Conservation (phyloP, 2,113 vertebrate genomes). For the Larimichthys polyactis region DNA sequence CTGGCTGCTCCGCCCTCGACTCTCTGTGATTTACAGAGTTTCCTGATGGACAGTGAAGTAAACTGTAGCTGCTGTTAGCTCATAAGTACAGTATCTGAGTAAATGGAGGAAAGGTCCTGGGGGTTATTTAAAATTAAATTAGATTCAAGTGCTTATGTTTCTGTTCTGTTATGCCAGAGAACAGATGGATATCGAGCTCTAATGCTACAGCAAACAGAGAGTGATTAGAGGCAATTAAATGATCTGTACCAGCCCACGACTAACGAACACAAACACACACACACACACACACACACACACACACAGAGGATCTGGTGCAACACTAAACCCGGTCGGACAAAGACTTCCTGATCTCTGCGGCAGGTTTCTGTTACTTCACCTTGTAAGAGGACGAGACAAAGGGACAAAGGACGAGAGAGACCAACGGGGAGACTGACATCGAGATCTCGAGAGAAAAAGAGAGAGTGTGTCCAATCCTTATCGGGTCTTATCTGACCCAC, state of each 20-base stretch:
- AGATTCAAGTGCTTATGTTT: not conserved
- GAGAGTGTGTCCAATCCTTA: not conserved
- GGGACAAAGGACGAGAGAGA: conserved; percentile 18
- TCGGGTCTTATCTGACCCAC: conserved; percentile 20
- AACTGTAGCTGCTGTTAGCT: no score
- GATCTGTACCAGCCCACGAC: not conserved
- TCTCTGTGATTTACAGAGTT: no score
- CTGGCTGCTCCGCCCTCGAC: no score
- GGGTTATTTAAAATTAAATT: not conserved
- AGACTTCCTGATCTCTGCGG: conserved; percentile 29
- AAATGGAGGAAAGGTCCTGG: not conserved
- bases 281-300: no score
- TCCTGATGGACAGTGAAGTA: no score
- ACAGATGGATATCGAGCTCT: conserved; percentile 2
- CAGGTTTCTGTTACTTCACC: conserved; percentile 63
- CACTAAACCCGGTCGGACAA: conserved; percentile 51
- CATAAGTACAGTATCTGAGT: no score
- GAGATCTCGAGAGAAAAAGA: not conserved
- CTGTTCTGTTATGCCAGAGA: not conserved
- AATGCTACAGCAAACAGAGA: not conserved
- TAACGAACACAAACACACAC: no score
- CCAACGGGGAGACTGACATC: conserved; percentile 2
- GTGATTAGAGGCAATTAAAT: not conserved
- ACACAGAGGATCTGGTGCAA: conserved; percentile 30
- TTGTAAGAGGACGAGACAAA: conserved; percentile 13